Percentiles rank a stretch among this genome's conserved stretches.
Conservation (phyloP, 2,888 invertebrate genomes). For the Drosophila tripunctata region DNA sequence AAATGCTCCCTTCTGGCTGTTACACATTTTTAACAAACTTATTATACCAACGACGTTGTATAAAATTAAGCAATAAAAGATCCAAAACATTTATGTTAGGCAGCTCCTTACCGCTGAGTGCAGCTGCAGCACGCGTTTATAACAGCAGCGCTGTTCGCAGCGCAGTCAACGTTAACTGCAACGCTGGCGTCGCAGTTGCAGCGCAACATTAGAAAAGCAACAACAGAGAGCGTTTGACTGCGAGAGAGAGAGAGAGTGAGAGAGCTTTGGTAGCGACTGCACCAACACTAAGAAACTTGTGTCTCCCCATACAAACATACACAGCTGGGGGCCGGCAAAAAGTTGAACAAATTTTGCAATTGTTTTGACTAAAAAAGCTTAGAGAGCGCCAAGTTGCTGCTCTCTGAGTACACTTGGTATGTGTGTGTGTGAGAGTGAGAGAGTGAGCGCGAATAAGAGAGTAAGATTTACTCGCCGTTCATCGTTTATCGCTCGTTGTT, state of each 20-base stretch:
- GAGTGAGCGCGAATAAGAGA: too few relatives aligned
- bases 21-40: too few relatives aligned
- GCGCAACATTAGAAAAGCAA: slow-evolving; percentile 59
- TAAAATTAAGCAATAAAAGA: slow-evolving; percentile 20
- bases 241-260: slow-evolving; percentile 18
- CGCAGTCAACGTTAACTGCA: slow-evolving; percentile 28
- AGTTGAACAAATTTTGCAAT: slow-evolving; percentile 65
- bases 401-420: background rate
- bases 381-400: slow-evolving; percentile 47
- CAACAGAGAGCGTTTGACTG: slow-evolving; percentile 33
- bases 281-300: slow-evolving; percentile 58
- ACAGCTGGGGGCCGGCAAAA: slow-evolving; percentile 67
- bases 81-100: slow-evolving; percentile 20
- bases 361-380: slow-evolving; percentile 79
- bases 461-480: slow-evolving; percentile 6
- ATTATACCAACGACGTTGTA: too few relatives aligned
- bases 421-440: slow-evolving; percentile 19
- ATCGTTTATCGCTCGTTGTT: slow-evolving; percentile 12
- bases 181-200: slow-evolving; percentile 24
- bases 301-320: slow-evolving; percentile 29
- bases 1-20: too few relatives aligned
- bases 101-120: slow-evolving; percentile 40
- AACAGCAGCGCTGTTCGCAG: slow-evolving; percentile 26
- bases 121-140: slow-evolving; percentile 24
- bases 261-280: slow-evolving; percentile 59